Base-by-base conservation (phyloP, 2,797 vertebrate genomes). In the Scleropages formosus region DNA sequence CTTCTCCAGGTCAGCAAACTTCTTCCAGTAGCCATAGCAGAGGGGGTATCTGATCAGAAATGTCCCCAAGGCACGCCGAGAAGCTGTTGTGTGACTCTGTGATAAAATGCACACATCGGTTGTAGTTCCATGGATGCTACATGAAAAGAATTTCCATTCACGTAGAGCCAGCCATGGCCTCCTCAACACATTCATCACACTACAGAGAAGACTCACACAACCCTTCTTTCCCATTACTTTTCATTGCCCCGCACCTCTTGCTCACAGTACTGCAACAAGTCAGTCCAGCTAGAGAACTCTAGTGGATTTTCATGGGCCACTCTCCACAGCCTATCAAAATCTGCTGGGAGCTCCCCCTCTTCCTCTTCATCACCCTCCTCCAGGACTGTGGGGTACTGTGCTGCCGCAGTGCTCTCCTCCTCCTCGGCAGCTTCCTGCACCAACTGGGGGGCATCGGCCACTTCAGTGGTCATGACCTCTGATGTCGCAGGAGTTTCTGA, bases 1-100 rank as follows among this genome's bases (percentile, higher is more conserved):
- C 0, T 93, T 91, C 73, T 95, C 94, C 79, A 95, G 83, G 80
- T 96, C 95, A 0, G 91, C 90, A 76, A 89, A 95, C 75, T 95
- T 96, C 79, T 94, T 95, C 95, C 95, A 96, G 83, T 95, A 96
- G 69, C 94, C 94, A 0, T 96, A 96, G 81, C 95, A 95, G 26
- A 95, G 92, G 0, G 95, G 95, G 73, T 94, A 96, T 7, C 86
- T 88, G 0, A 18, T 11, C 13, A 96, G 91, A 74, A 96, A 96
- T 9, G 89, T 90, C 22, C 87, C 89, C 3, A 95, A 88, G 0
- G 93, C 90, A 64, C 87, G 89, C 59, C 91, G 92, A 8, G 92
- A 94, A 0, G 92, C 90, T 0, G 70, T 81, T 27, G 92, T 75
- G 73, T 95, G 89, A 79, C 91, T 88, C 95, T 96, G 84, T 11